Base-by-base conservation (phyloP, 2,888 invertebrate genomes). In the Nymphalis c-album region DNA sequence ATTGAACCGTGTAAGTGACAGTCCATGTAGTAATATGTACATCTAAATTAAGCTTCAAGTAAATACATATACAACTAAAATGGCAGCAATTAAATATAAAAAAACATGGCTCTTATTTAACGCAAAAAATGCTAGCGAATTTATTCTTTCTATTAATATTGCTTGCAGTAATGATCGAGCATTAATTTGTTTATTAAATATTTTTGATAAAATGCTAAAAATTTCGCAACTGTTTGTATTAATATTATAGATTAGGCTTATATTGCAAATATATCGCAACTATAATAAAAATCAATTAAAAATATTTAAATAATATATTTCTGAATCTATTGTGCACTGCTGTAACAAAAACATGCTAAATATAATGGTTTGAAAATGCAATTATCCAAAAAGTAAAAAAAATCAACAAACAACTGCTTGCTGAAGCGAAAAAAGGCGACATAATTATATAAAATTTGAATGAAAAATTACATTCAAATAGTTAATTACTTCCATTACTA, bases 1-100 rank as follows among this genome's bases (percentile, higher is more conserved):
- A 35, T 70, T 13, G 71, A 73, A 13, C 13, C 64, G 63, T 73
- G 72, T 76, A 73, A 65, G 75, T 72, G 1, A 7, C 26, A 17
- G 13, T 26, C 6, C 2, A 55, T 31, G 6, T 16, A 7, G 4
- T 31, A 10, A 53, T 17, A 17, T 53, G 6, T 17, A 51, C 7
- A 7, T 17, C n/a, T 16, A 26, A 55, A 26, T 2, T 17, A 55
- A 31, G 26, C 53, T 31, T 57, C 6, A n/a, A 40, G 10, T 57
- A 8, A 57, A 8, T 40, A 57, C 40, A 18, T 2, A 6, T 13
- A 35, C n/a, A 18, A 26, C 4, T 40, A 40, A 35, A 40, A 40
- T 40, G 10, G 18, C 8, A 40, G 10, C 18, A 57, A 18, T 57
- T 40, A 13, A 40, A 57, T 40, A 57, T 18, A 18, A 18, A 40